Evolutionary conservation across 1,140 invertebrate species (phyloP), one percentile per base, ranked within the genome.

Genomic region (Drosophila micromelanica): DNA sequence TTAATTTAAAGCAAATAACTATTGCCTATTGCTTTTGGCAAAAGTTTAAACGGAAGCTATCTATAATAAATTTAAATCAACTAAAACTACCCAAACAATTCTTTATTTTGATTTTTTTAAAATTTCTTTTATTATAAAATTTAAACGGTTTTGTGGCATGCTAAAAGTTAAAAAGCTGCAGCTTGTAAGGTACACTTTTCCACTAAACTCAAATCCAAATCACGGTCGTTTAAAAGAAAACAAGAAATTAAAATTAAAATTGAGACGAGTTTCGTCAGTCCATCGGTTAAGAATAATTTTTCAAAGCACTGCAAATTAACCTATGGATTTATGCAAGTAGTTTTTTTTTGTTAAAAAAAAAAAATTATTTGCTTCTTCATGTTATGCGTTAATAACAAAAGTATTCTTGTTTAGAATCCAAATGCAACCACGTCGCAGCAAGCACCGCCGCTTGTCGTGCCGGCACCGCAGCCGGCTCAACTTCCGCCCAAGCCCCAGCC

Each of bases 331-430:
- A n/a, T 32, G 40, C 40, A 45, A 57, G 27, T 59, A 59, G 35
- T 51, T 9, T 45, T 42, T 15, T 20, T 45, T 42, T 15, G 12
- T 43, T 59, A 59, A 46, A 48, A 48, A 57, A 15, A 38, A 60
- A 68, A 13, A 46, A 32, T 15, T 30, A 32, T 17, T 46, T 60
- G 17, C 37, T 61, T 61, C n/a, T 35, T 8, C 27, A 30, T 32
- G 13, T 5, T 30, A 37, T 45, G 17, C 17, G 12, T 20, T 57
- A 56, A 27, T 57, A 64, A 64, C 35, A 23, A 8, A 35, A 6
- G 37, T 20, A 11, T 42, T 43, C 32, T 40, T 56, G 57, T 76
- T 48, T 85, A 86, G 81, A 78, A 86, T 55, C 74, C 81, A 7
- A 86, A 72, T 87, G 65, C 37, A 8, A 15, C 15, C 13, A 38